Evolutionary conservation across 2,797 vertebrate species (phyloP).

Genomic region (Emys orbicularis): DNA sequence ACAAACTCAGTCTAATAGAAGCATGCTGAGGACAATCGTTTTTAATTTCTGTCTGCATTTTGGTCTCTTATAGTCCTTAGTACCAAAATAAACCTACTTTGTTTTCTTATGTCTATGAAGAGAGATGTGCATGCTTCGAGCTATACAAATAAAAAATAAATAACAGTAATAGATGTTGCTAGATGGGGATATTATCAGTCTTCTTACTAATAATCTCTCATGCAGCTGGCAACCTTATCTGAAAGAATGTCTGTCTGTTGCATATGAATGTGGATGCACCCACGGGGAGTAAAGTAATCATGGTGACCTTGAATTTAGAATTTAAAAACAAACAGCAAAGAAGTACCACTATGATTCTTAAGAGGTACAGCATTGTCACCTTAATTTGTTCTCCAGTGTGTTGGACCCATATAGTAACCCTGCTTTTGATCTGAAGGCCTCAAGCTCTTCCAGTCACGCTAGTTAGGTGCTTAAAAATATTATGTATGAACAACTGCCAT

Average conservation of each 20-base stretch:
- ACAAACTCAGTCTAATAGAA: conserved; percentile 7
- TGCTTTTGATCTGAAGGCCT: background rate
- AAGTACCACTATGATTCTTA: background rate
- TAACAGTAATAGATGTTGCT: background rate
- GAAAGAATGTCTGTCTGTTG: background rate
- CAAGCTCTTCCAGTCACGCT: rapidly evolving
- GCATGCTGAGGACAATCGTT: background rate
- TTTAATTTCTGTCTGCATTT: background rate
- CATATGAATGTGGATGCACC: background rate
- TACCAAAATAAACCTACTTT: background rate
- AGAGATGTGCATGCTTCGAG: background rate
- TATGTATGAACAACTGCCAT: background rate
- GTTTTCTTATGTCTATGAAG: background rate
- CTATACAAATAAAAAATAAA: background rate
- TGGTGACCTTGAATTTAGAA: background rate
- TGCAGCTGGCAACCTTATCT: background rate
- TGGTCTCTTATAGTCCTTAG: background rate
- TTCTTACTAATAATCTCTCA: background rate
- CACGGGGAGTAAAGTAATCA: background rate
- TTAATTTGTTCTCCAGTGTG: background rate
- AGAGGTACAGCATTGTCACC: background rate
- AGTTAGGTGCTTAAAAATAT: background rate
- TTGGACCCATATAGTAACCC: background rate
- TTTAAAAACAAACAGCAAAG: background rate
- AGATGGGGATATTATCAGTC: background rate